Evolutionary conservation across 2,888 invertebrate genomes (phyloP).

Genomic region (Branchipolynoe longqiensis): DNA sequence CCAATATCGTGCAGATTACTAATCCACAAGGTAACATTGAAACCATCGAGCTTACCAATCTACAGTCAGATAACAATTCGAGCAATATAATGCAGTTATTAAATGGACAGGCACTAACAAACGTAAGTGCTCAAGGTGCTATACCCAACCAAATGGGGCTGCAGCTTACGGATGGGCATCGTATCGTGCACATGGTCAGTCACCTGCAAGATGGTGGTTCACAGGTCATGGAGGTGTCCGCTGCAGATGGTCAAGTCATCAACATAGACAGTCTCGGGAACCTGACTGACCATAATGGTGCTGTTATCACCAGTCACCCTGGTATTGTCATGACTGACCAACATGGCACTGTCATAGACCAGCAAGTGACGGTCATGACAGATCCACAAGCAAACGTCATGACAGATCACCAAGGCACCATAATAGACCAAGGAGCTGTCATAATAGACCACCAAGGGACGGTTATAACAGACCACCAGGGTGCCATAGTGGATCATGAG

Average conservation of each 20-base stretch:
- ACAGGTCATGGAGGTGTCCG: neutral
- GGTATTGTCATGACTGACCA: too few species aligned
- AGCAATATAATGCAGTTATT: neutral
- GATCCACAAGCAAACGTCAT: too few species aligned
- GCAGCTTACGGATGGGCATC: conserved; percentile 9
- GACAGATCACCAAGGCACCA: too few species aligned
- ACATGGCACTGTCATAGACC: too few species aligned
- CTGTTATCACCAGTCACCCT: too few species aligned
- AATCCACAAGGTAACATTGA: conserved; percentile 34
- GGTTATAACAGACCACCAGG: too few species aligned
- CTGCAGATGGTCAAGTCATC: conserved; percentile 25
- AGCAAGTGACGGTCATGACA: too few species aligned
- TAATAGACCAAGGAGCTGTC: too few species aligned
- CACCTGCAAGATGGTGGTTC: neutral
- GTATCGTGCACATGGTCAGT: conserved; percentile 9
- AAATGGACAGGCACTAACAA: neutral
- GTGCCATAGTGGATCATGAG: too few species aligned
- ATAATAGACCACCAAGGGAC: too few species aligned
- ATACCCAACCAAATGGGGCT: neutral
- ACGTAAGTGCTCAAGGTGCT: neutral
- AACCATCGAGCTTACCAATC: conserved; percentile 25
- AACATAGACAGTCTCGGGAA: neutral
- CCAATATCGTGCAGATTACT: conserved; percentile 41
- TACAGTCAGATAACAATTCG: neutral
- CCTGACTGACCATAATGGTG: neutral